A percentile compares a stretch with the other conserved stretches of the same genome.
Conservation (phyloP, 2,113 vertebrate species). For the Hiodon tergisus region DNA sequence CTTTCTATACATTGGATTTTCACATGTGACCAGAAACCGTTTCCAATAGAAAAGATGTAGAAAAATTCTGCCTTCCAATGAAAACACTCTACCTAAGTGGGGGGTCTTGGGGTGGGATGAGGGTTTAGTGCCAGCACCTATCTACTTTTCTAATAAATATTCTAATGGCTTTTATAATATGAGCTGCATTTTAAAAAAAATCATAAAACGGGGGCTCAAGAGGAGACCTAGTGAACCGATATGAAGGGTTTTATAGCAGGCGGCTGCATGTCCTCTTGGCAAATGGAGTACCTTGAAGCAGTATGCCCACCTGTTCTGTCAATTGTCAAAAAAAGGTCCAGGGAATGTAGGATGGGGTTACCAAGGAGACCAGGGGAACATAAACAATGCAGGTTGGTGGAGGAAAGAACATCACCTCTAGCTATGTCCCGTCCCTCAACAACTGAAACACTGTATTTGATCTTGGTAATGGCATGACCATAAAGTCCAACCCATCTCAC, state of each 20-base stretch:
- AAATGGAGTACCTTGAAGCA: constrained; percentile 4
- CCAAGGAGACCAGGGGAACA: background rate
- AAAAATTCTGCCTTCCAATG: background rate
- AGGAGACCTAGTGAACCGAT: constrained; percentile 3
- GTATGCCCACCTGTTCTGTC: constrained; percentile 19
- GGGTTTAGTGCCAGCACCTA: background rate
- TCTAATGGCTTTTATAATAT: background rate
- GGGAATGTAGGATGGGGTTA: background rate
- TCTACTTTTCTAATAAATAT: background rate
- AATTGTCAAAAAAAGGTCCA: background rate
- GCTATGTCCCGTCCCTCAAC: background rate
- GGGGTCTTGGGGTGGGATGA: background rate
- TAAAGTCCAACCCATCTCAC: background rate
- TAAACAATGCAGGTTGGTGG: background rate
- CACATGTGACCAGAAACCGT: background rate
- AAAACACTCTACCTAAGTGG: too few relatives aligned
- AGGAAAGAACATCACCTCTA: background rate
- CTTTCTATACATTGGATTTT: background rate
- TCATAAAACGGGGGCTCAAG: constrained; percentile 23
- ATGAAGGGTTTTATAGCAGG: constrained; percentile 6
- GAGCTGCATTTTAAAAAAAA: constrained; percentile 11
- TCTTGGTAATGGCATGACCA: background rate
- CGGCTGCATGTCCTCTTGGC: background rate
- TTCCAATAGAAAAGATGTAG: background rate
- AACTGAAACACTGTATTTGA: background rate